Percentiles rank a stretch among this genome's conserved stretches.
These are phyloP conservation scores for Anthoscopus minutus DNA, from an alignment of 2,113 vertebrate species.

Conservation along the genomic window DNA sequence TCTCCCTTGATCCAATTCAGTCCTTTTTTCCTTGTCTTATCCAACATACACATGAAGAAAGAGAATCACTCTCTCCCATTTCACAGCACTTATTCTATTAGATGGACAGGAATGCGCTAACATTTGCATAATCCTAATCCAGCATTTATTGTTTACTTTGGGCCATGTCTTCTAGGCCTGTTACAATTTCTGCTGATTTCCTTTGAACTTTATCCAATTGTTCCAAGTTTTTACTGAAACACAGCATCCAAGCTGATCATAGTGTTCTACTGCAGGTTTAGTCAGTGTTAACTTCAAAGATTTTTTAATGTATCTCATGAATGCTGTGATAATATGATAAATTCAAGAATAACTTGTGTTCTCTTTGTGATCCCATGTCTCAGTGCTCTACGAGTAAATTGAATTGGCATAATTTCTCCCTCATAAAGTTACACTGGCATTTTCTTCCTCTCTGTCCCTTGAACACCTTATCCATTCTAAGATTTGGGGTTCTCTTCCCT, in stretches of 20 bases:
- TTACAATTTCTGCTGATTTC: neutral
- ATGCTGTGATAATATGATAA: neutral
- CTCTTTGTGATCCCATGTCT: neutral
- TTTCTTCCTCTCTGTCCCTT: neutral
- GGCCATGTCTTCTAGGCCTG: neutral
- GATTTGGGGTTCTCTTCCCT: neutral
- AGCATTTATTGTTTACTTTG: neutral
- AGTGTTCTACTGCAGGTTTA: neutral
- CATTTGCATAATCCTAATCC: neutral
- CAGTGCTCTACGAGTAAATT: neutral
- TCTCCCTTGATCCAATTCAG: neutral
- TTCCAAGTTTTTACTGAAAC: neutral
- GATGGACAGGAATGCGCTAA: neutral
- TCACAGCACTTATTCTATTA: neutral
- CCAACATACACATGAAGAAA: neutral
- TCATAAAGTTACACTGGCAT: neutral
- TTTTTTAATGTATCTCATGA: neutral
- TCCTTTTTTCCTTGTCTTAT: neutral
- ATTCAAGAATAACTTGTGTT: neutral
- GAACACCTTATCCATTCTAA: neutral
- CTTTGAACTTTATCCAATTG: neutral
- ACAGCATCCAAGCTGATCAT: neutral
- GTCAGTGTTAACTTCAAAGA: neutral
- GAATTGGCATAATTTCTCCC: neutral
- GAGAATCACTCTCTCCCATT: neutral